Base-by-base conservation (phyloP, 1,140 invertebrate genomes). In the Nilaparvata lugens region DNA sequence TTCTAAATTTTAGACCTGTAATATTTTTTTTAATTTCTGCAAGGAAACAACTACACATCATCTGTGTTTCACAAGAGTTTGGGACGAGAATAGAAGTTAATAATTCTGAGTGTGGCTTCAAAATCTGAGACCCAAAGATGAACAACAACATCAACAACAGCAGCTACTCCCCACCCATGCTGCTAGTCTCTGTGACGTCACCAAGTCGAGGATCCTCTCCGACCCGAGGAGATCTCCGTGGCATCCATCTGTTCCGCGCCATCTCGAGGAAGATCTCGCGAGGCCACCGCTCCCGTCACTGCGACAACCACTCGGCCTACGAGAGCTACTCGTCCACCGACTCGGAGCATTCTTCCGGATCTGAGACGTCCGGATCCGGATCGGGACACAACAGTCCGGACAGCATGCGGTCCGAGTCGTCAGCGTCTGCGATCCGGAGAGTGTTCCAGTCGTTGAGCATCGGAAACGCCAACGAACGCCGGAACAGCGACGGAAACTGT, bases 171-270 rank as follows among this genome's bases (percentile, higher is more conserved):
- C 7, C 31, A 1, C 58, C 58, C 11, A 31, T 60, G n/a, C 58
- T 60, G 4, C 28, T 60, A 40, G 58, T 60, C 6, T 52, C 48
- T 3, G 14, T 60, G 1, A 28, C 45, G 2, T 60, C 58, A 21
- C 58, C 58, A 3, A 48, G 40, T 52, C 48, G 40, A 7, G 40
- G 25, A 11, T 52, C 58, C 0, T 58, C 56, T 2, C 40, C 56
- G 4, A 28, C 51, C 25, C 23, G 56, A 35, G 43, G 56, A 35
- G 43, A 58, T 25, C 61, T 66, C 13, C 19, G 65, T 18, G 65
- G 65, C 16, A 61, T 60, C 21, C 52, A 58, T 13, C 60, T 66
- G 21, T 66, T 66, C 58, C 18, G 62, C 4, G 62, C 65, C 19
- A 62, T 64, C 54, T 48, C 52, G 16, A 21, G 62, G 9, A 52